phyloP scores from a whole-genome alignment of 2,797 vertebrate genomes.

The Molothrus ater region DNA sequence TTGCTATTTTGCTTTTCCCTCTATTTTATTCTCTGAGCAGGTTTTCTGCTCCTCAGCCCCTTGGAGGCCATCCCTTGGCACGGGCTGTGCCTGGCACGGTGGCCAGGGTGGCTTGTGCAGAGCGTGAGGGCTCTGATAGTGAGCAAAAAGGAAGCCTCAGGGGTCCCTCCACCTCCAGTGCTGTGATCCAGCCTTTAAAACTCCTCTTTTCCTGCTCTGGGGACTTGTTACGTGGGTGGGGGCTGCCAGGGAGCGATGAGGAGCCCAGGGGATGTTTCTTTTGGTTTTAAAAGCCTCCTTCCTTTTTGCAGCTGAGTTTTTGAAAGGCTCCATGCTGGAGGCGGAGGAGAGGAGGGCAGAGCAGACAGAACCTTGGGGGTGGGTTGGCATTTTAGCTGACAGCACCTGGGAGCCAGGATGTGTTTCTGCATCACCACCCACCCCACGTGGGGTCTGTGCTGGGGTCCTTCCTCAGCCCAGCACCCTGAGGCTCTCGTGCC shows the following conservation, averaged over 20 bases:
- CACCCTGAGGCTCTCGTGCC: rapidly evolving
- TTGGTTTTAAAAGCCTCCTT: conserved; percentile 1
- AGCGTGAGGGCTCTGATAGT: neutral
- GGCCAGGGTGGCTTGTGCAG: neutral
- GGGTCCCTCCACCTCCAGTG: neutral
- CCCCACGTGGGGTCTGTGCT: rapidly evolving
- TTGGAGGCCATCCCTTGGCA: neutral
- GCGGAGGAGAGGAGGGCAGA: neutral
- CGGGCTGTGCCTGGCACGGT: rapidly evolving
- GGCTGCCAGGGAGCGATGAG: neutral
- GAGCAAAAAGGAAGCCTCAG: neutral
- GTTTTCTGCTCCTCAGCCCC: neutral
- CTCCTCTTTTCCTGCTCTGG: neutral
- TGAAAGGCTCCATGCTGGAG: neutral
- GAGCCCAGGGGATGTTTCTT: neutral
- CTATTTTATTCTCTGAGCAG: neutral
- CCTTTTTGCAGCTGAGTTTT: neutral
- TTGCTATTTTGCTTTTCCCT: neutral
- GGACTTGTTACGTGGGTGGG: neutral
- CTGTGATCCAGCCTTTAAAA: conserved; percentile 30
- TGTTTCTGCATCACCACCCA: neutral
- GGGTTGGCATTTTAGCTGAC: neutral
- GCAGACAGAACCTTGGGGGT: neutral
- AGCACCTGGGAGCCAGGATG: neutral
- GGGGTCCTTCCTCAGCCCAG: neutral